Conservation (phyloP, 1,140 invertebrate species). For the Wasmannia auropunctata region DNA sequence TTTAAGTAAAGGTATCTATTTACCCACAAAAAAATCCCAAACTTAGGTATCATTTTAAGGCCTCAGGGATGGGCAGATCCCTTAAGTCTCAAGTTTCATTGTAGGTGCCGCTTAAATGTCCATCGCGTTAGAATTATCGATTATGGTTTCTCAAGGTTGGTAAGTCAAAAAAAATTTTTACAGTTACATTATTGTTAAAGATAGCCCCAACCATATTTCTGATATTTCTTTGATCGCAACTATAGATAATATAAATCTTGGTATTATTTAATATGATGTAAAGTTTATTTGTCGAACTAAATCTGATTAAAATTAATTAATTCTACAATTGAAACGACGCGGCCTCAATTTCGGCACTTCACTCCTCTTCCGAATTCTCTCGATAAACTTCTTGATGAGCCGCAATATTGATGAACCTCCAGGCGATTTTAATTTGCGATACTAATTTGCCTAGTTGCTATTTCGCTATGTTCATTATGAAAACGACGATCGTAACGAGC, state of each 20-base stretch:
- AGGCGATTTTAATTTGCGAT: neutral
- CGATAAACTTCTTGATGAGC: neutral
- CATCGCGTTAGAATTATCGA: neutral
- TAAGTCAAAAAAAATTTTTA: neutral
- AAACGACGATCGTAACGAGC: neutral
- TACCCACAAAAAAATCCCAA: too few species aligned
- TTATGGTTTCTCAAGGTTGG: neutral
- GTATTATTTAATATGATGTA: neutral
- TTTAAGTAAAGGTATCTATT: too few species aligned
- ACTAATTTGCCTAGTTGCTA: neutral
- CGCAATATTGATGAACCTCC: neutral
- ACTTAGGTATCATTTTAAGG: too few species aligned
- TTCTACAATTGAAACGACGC: neutral
- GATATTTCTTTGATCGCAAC: neutral
- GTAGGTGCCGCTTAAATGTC: too few species aligned
- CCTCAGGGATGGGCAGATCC: too few species aligned
- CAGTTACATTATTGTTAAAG: neutral
- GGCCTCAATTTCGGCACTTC: neutral
- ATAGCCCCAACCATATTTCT: neutral
- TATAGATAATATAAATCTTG: neutral
- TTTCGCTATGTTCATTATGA: conserved; percentile 7
- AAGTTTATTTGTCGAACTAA: conserved; percentile 2
- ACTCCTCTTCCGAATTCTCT: neutral
- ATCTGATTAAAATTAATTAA: neutral
- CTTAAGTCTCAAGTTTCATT: too few species aligned